Evolutionary conservation across 2,888 invertebrate species (phyloP).

Genomic region (Nomada ruficornis): DNA sequence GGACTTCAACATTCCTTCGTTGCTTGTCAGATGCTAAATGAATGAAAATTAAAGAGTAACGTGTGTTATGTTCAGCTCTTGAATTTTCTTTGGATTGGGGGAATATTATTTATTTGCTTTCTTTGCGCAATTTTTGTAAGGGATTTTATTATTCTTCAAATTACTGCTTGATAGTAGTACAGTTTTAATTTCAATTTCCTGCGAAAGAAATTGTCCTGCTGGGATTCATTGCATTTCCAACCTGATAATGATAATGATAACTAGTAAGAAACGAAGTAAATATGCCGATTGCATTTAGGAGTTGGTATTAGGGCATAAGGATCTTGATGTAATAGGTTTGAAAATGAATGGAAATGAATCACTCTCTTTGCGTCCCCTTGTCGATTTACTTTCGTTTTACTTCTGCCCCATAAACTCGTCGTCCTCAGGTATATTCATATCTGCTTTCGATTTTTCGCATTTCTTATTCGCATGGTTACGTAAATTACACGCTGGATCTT

Average conservation of each 20-base stretch:
- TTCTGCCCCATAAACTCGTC: slow-evolving; percentile 28
- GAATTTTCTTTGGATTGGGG: too few relatives aligned
- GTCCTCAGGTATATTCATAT: slow-evolving; percentile 27
- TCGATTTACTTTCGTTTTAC: slow-evolving; percentile 20
- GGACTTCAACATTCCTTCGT: neutral
- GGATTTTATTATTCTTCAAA: too few relatives aligned
- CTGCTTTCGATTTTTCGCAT: slow-evolving; percentile 52
- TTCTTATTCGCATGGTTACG: slow-evolving; percentile 40
- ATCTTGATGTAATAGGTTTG: neutral
- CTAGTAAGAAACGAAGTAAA: too few relatives aligned
- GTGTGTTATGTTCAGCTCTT: neutral
- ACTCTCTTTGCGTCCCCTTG: slow-evolving; percentile 3
- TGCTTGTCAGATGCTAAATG: neutral
- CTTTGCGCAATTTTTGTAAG: too few relatives aligned
- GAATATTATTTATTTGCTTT: too few relatives aligned
- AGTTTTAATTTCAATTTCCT: too few relatives aligned
- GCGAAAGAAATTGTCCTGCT: too few relatives aligned
- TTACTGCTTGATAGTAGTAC: too few relatives aligned
- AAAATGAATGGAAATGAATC: slow-evolving; percentile 34
- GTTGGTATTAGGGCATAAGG: too few relatives aligned
- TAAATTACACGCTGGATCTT: slow-evolving; percentile 35
- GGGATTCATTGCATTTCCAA: too few relatives aligned
- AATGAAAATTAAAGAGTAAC: neutral
- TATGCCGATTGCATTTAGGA: too few relatives aligned
- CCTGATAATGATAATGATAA: too few relatives aligned